These are phyloP conservation scores for Pantala flavescens DNA, from an alignment of 1,140 invertebrate genomes.

Conservation along the genomic window DNA sequence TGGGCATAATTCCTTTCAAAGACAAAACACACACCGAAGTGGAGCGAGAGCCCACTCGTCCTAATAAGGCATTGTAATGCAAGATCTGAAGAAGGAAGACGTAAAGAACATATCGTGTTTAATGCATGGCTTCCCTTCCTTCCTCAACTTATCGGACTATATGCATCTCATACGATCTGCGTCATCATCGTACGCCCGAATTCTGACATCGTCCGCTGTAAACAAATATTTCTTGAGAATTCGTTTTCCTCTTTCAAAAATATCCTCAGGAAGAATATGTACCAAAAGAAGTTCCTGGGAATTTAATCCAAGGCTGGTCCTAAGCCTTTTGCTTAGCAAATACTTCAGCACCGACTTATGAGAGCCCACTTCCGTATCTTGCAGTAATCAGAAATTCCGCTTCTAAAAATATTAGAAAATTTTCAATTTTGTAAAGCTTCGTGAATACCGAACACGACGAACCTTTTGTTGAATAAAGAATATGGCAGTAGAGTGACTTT, in stretches of 20 bases:
- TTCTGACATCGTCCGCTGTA: background rate
- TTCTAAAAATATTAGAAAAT: too few relatives aligned
- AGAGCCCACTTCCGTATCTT: too few relatives aligned
- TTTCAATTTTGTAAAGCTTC: too few relatives aligned
- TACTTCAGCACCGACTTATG: too few relatives aligned
- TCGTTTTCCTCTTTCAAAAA: background rate
- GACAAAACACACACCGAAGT: background rate
- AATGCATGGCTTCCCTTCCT: background rate
- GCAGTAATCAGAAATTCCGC: too few relatives aligned
- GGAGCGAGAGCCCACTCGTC: background rate
- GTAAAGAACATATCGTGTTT: background rate
- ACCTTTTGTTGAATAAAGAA: too few relatives aligned
- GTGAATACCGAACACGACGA: too few relatives aligned
- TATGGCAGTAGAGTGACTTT: too few relatives aligned
- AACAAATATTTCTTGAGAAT: background rate
- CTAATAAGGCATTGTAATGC: background rate
- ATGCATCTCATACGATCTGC: background rate
- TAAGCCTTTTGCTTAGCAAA: too few relatives aligned
- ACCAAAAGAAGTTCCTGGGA: too few relatives aligned
- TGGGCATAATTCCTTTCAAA: background rate
- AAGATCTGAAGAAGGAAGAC: background rate
- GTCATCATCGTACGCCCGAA: background rate
- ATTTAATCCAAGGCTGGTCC: too few relatives aligned
- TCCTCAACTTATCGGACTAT: background rate
- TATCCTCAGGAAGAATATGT: too few relatives aligned